These are phyloP conservation scores for Chloroclysta siterata DNA, from an alignment of 2,888 invertebrate species.

Conservation along the genomic window DNA sequence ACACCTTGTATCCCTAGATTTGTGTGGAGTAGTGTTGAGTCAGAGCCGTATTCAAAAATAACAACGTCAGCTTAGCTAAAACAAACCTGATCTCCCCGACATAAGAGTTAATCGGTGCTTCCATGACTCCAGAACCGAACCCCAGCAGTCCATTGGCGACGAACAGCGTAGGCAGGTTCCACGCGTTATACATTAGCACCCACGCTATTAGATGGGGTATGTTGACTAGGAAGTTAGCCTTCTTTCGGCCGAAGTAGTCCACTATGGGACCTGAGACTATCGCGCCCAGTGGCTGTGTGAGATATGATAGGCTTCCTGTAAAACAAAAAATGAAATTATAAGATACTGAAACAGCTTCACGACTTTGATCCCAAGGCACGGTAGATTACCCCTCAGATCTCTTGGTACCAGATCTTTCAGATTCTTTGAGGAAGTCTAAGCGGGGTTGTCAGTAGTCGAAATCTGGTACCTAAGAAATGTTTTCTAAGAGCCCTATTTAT, in stretches of 20 bases:
- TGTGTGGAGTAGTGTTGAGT: too few relatives aligned
- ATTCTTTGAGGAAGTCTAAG: too few relatives aligned
- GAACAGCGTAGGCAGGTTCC: conserved; percentile 74
- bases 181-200: conserved; percentile 79
- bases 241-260: conserved; percentile 83
- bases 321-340: background rate
- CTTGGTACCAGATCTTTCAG: too few relatives aligned
- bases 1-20: too few relatives aligned
- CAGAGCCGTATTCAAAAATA: background rate
- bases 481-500: too few relatives aligned
- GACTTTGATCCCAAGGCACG: too few relatives aligned
- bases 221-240: conserved; percentile 82
- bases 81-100: conserved; percentile 84
- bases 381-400: too few relatives aligned
- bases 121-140: conserved; percentile 84
- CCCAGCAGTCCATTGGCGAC: conserved; percentile 80
- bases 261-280: conserved; percentile 81
- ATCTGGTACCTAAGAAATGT: too few relatives aligned
- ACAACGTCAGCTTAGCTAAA: background rate
- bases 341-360: too few relatives aligned
- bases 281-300: conserved; percentile 85
- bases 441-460: too few relatives aligned
- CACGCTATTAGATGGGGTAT: conserved; percentile 83
- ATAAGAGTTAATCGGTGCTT: conserved; percentile 85
- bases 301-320: conserved; percentile 82